Evolutionary conservation across 2,888 invertebrate species (phyloP).

Genomic region (Galerucella calmariensis): DNA sequence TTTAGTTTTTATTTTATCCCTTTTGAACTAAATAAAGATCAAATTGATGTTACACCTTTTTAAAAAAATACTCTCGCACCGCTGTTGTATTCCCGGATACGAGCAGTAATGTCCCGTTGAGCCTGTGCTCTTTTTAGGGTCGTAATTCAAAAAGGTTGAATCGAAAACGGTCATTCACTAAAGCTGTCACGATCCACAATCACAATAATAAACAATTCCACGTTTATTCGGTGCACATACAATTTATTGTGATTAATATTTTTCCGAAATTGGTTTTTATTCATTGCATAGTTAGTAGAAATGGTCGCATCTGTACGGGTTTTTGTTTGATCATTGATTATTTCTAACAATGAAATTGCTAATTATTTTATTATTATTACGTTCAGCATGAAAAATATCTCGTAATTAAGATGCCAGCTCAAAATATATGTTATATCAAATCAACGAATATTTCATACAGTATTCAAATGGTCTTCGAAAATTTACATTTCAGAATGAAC

Average conservation of each 20-base stretch:
- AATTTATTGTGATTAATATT: conserved; percentile 55
- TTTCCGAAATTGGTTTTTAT: conserved; percentile 23
- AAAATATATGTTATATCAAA: too few relatives aligned
- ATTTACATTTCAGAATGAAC: too few relatives aligned
- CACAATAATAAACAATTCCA: conserved; percentile 52
- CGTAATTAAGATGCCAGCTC: too few relatives aligned
- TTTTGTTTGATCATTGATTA: conserved; percentile 1
- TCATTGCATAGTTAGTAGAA: not conserved
- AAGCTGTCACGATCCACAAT: conserved; percentile 50
- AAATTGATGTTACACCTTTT: not conserved
- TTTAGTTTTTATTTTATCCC: too few relatives aligned
- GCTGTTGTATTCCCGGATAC: conserved; percentile 9
- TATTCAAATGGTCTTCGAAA: too few relatives aligned
- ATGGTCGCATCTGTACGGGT: conserved; percentile 5
- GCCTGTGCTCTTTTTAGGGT: conserved; percentile 14
- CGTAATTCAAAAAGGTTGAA: conserved; percentile 50
- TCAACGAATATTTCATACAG: too few relatives aligned
- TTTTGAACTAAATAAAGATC: not conserved
- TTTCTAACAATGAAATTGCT: not conserved
- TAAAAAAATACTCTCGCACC: not conserved
- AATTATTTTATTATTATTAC: not conserved
- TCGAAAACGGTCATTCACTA: conserved; percentile 45
- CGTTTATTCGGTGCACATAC: conserved; percentile 51
- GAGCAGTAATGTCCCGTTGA: conserved; percentile 1
- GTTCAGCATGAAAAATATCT: not conserved